Evolutionary conservation across 2,888 invertebrate species (phyloP).

Genomic region (Tiphia femorata): DNA sequence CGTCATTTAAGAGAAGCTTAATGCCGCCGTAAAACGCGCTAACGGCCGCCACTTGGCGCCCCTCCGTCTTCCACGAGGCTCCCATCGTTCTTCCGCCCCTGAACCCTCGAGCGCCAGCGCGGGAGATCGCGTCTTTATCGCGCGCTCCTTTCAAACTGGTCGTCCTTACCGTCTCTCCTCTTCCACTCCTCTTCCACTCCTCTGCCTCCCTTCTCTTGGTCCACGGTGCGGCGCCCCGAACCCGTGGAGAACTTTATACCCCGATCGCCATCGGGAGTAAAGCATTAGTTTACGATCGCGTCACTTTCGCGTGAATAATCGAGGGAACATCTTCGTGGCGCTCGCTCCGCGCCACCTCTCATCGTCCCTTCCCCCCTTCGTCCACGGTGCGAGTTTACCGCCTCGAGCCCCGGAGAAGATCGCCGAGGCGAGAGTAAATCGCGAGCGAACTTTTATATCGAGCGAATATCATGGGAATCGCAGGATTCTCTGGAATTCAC

Average conservation of each 20-base stretch:
- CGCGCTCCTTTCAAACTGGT: constrained; percentile 16
- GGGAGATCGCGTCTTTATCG: constrained; percentile 22
- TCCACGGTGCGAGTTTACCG: too few species aligned
- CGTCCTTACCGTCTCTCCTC: constrained; percentile 12
- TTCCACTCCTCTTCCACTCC: background rate
- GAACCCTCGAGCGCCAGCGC: constrained; percentile 8
- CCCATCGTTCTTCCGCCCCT: constrained; percentile 20
- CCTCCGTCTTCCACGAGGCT: constrained; percentile 30
- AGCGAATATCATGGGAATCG: too few species aligned
- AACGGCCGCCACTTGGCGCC: constrained; percentile 48
- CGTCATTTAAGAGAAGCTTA: constrained; percentile 59
- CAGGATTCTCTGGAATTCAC: too few species aligned
- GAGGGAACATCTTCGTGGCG: background rate
- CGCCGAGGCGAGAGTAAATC: too few species aligned
- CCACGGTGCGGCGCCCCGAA: background rate
- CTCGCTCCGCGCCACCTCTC: too few species aligned
- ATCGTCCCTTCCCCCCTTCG: too few species aligned
- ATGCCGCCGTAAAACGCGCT: constrained; percentile 58
- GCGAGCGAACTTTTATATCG: too few species aligned
- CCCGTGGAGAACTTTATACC: background rate
- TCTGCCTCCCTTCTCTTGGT: background rate
- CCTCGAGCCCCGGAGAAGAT: too few species aligned
- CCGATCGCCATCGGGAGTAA: background rate
- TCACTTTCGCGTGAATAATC: background rate
- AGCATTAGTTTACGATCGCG: constrained; percentile 5